phyloP scores from a whole-genome alignment of 2,113 vertebrate species.

The Chloebia gouldiae region DNA sequence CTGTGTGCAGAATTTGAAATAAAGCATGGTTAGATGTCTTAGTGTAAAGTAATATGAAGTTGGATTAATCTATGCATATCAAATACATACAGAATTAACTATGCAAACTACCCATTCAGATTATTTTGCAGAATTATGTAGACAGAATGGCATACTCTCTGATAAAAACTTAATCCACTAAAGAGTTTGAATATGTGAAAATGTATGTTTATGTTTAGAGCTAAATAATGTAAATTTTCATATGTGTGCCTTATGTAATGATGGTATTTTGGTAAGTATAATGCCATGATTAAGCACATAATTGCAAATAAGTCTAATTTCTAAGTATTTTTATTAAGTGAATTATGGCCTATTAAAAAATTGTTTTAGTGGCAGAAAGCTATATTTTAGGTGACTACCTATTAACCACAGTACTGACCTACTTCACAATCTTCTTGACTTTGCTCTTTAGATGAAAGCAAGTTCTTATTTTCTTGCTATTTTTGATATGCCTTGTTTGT shows the following conservation, averaged over 20 bases:
- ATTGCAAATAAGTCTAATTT: background rate
- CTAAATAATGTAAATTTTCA: background rate
- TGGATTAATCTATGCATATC: background rate
- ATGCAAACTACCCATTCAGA: background rate
- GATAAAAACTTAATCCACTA: background rate
- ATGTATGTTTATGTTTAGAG: background rate
- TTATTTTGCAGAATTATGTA: background rate
- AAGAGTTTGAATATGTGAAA: background rate
- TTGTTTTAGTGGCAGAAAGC: background rate
- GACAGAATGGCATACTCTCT: background rate
- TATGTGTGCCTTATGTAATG: background rate
- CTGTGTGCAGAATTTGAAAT: background rate
- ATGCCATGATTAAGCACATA: background rate
- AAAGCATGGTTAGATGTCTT: background rate
- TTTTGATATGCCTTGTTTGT: background rate
- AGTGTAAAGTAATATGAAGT: background rate
- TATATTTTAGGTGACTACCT: background rate
- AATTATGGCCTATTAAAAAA: background rate
- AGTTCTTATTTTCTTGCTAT: background rate
- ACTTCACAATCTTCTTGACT: background rate
- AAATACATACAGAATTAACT: background rate
- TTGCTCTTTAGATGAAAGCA: background rate
- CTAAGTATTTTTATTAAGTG: background rate
- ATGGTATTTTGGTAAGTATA: background rate
- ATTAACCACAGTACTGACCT: background rate